Evolutionary conservation across 1,140 invertebrate genomes (phyloP).

Genomic region (Caerostris darwini): DNA sequence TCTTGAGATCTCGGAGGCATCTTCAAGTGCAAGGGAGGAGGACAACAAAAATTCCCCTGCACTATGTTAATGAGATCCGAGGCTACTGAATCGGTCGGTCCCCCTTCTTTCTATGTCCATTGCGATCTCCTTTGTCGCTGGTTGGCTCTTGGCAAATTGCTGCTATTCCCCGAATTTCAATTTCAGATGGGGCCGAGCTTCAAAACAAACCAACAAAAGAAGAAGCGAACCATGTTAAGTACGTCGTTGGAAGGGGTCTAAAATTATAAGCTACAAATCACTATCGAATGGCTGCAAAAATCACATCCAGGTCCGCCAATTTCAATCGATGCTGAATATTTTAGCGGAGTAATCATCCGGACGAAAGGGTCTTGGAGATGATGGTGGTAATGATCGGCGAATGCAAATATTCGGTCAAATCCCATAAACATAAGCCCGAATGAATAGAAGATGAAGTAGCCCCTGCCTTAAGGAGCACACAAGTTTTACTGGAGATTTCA

Average conservation of each 20-base stretch:
- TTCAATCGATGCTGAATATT: constrained; percentile 71
- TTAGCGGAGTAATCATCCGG: constrained; percentile 59
- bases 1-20: constrained; percentile 59
- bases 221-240: constrained; percentile 54
- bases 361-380: constrained; percentile 29
- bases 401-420: constrained; percentile 61
- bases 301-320: constrained; percentile 62
- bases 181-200: constrained; percentile 33
- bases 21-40: constrained; percentile 47
- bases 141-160: constrained; percentile 61
- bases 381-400: constrained; percentile 63
- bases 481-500: constrained; percentile 17
- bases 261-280: constrained; percentile 72
- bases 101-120: constrained; percentile 47
- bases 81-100: constrained; percentile 61
- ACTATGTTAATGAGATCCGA: constrained; percentile 70
- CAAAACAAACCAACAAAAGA: constrained; percentile 75
- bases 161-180: constrained; percentile 66
- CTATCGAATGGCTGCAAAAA: constrained; percentile 67
- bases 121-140: constrained; percentile 50
- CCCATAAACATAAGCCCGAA: constrained; percentile 64
- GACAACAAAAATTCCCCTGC: constrained; percentile 63
- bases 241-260: constrained; percentile 50
- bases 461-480: background rate
- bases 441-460: constrained; percentile 63